These are phyloP conservation scores for Nemotelus pantherinus DNA, from an alignment of 2,888 invertebrate species.

Conservation along the genomic window DNA sequence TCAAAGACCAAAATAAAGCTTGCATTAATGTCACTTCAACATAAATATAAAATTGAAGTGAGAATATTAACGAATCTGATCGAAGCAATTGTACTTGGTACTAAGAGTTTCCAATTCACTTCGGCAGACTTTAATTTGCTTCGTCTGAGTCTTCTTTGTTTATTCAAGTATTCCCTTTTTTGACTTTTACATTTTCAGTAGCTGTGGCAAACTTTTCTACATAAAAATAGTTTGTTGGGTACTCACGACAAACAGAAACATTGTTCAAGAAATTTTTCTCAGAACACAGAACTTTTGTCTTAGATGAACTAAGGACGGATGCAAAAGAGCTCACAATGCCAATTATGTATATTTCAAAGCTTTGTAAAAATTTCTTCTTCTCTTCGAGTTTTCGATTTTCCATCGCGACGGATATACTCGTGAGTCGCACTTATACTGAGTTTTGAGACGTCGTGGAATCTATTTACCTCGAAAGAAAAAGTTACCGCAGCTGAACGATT, in stretches of 20 bases:
- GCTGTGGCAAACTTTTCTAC: too few relatives aligned
- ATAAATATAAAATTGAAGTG: too few relatives aligned
- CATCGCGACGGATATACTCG: neutral
- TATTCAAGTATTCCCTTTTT: too few relatives aligned
- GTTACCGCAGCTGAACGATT: neutral
- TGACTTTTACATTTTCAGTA: too few relatives aligned
- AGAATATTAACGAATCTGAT: too few relatives aligned
- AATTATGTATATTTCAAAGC: constrained; percentile 36
- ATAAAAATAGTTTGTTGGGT: too few relatives aligned
- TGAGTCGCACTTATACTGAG: neutral
- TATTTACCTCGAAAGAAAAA: neutral
- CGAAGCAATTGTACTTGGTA: too few relatives aligned
- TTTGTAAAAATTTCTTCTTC: constrained; percentile 30
- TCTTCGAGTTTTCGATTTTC: constrained; percentile 22
- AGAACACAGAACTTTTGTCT: constrained; percentile 28
- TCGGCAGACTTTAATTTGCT: too few relatives aligned
- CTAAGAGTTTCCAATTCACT: too few relatives aligned
- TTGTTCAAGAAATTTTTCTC: constrained; percentile 11
- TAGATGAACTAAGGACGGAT: constrained; percentile 6
- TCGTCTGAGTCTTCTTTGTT: too few relatives aligned
- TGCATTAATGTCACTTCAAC: too few relatives aligned
- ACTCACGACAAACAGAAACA: neutral
- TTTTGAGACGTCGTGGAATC: neutral
- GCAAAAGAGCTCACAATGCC: constrained; percentile 22
- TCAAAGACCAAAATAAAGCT: too few relatives aligned